Base-by-base conservation (phyloP, 2,888 invertebrate genomes). In the Hypselothyrea guttata region DNA sequence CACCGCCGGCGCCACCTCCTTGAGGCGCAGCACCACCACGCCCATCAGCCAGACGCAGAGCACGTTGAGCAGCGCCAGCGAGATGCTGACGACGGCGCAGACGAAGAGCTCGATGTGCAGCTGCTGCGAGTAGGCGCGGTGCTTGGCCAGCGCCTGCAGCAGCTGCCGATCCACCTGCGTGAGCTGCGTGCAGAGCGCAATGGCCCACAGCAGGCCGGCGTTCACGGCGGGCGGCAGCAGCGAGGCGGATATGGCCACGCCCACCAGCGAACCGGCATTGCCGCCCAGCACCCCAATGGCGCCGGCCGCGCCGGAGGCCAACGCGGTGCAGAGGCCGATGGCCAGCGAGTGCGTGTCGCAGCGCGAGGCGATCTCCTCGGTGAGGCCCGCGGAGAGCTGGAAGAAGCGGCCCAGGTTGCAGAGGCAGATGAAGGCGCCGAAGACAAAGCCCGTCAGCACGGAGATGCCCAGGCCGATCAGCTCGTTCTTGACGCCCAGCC, bases 181-280 rank as follows among this genome's bases (percentile, higher is more conserved):
- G 2, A 92, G 63, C 11, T 91, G 88, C 13, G 91, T 91, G 16
- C 92, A 90, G 4, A 91, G 74, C 0, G 93, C 91, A 86, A 93
- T 90, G 0, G 93, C 92, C 93, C 93, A 93, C 0, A 93, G 86
- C 0, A 93, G 86, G 5, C 93, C 93, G 52, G 94, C 93, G 88
- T 95, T 95, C 0, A 95, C 95, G 33, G 94, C 94, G 7, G 95
- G 95, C 0, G 95, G 95, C 63, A 95, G 90, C 12, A 95, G 89
- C 0, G 95, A 95, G 0, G 95, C 95, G 0, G 95, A 95, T 67
- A 95, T 95, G 7, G 95, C 95, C 2, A 95, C 95, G 2, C 95
- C 95, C 0, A 95, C 94, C 12, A 95, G 89, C 0, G 95, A 95
- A 0, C 94, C 93, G 0, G 94, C 92, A 87, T 95, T 94, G 47